phyloP scores from a whole-genome alignment of 2,888 invertebrate genomes.

The Noctua fimbriata region DNA sequence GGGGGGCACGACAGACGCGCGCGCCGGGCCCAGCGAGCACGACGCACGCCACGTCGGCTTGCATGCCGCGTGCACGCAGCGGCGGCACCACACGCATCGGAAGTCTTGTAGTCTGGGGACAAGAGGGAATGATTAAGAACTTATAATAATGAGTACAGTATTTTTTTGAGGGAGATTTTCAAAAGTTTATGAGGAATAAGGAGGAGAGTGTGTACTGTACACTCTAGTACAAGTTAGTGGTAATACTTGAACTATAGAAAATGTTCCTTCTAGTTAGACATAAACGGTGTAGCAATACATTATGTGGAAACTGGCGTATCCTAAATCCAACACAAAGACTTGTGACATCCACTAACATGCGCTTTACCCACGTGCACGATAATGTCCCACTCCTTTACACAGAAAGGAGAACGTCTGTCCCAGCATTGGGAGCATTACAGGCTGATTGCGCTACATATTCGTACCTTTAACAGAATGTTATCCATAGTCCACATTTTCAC shows the following conservation, averaged over 20 bases:
- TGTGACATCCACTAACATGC: no score
- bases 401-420: no score
- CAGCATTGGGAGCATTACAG: not conserved
- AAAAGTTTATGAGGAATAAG: not conserved
- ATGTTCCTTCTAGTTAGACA: no score
- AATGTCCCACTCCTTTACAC: no score
- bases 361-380: no score
- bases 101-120: slow-evolving; percentile 96
- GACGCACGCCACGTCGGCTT: slow-evolving; percentile 94
- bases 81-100: slow-evolving; percentile 98
- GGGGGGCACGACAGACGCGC: slow-evolving; percentile 98
- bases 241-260: not conserved
- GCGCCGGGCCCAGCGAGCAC: slow-evolving; percentile 96
- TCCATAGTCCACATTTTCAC: not conserved
- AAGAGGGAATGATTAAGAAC: not conserved
- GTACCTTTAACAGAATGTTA: not conserved
- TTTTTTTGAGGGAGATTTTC: not conserved
- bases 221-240: not conserved
- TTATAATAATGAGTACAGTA: no score
- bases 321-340: not conserved
- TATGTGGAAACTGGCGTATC: not conserved
- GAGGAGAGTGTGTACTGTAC: not conserved
- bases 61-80: slow-evolving; percentile 97
- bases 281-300: no score
- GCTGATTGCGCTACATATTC: not conserved